Evolutionary conservation across 1,140 invertebrate species (phyloP).

Genomic region (Hyphantria cunea): DNA sequence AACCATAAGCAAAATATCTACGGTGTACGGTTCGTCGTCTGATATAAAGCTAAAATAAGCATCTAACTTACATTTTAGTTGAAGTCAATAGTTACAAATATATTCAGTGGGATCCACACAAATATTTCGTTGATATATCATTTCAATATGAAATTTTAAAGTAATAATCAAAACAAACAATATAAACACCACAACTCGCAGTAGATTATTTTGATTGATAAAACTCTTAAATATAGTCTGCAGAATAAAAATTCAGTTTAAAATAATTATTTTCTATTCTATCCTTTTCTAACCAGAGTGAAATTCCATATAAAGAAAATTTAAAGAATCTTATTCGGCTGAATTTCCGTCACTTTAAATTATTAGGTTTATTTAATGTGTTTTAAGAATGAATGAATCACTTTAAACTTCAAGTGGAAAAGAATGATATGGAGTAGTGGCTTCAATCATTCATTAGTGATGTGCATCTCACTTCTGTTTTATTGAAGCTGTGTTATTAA

Average conservation of each 20-base stretch:
- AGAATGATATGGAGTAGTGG: too few species aligned
- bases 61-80: slow-evolving; percentile 12
- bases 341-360: not conserved
- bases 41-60: not conserved
- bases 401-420: too few species aligned
- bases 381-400: slow-evolving; percentile 13
- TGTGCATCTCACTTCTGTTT: too few species aligned
- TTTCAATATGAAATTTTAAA: not conserved
- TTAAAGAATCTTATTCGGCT: not conserved
- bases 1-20: too few species aligned
- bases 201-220: slow-evolving; percentile 1
- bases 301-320: not conserved
- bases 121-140: not conserved
- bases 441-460: too few species aligned
- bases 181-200: slow-evolving; percentile 19
- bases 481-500: too few species aligned
- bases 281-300: slow-evolving; percentile 2
- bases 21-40: too few species aligned
- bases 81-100: not conserved
- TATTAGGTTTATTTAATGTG: slow-evolving; percentile 1
- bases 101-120: not conserved
- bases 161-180: slow-evolving; percentile 18
- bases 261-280: not conserved
- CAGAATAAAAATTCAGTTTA: slow-evolving; percentile 1
- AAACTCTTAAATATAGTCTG: not conserved